Evolutionary conservation across 2,888 invertebrate genomes (phyloP).

Genomic region (Netelia inedita): DNA sequence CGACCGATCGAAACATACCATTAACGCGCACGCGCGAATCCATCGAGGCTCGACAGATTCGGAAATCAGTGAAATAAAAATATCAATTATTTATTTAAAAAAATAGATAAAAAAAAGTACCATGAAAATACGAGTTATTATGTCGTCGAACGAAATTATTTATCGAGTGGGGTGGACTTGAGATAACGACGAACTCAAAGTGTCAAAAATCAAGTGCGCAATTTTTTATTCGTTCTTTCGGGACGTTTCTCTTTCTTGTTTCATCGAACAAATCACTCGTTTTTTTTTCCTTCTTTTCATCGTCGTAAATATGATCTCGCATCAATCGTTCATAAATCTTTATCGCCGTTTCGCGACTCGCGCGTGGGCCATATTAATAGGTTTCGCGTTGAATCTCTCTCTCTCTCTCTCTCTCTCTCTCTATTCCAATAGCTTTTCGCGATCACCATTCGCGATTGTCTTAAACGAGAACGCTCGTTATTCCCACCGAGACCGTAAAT

Average conservation of each 20-base stretch:
- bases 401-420: background rate
- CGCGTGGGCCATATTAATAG: background rate
- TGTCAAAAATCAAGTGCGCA: background rate
- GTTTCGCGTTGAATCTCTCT: background rate
- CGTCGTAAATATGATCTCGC: background rate
- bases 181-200: too few relatives aligned
- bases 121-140: background rate
- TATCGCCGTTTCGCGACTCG: background rate
- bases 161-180: background rate
- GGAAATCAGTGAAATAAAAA: background rate
- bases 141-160: background rate
- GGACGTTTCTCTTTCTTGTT: background rate
- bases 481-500: slow-evolving; percentile 47
- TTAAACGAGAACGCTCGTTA: slow-evolving; percentile 49
- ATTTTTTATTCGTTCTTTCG: background rate
- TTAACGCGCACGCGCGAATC: background rate
- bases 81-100: background rate
- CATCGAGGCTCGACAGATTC: background rate
- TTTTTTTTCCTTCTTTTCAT: background rate
- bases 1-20: background rate
- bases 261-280: background rate
- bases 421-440: slow-evolving; percentile 6
- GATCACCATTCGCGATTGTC: slow-evolving; percentile 36
- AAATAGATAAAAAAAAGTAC: background rate
- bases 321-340: slow-evolving; percentile 31